Evolutionary conservation across 2,113 vertebrate genomes (phyloP), one percentile per base, ranked within the genome.

Genomic region (Ramphastos sulfuratus): DNA sequence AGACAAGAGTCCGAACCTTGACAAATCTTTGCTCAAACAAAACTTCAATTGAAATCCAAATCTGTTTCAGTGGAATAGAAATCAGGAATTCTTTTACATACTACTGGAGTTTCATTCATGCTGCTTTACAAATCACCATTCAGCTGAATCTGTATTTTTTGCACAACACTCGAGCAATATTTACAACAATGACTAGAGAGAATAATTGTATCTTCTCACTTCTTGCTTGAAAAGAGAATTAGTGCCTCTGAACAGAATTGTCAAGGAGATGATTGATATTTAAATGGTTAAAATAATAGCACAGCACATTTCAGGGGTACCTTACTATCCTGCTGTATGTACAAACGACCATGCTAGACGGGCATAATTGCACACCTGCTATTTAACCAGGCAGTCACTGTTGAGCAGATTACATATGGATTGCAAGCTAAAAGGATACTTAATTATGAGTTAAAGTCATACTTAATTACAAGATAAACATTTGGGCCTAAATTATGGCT

Each of bases 371-470:
- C 72, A 91, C 39, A 89, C 37, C 23, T 50, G 27, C 61, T 75
- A 56, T 78, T 92, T 93, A 87, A 95, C 27, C 74, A 89, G 39
- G 46, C 69, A 79, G 33, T 85, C 78, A 77, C 74, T 7, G 48
- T 91, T 85, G 88, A 92, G 73, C 61, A 70, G 80, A 94, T 83
- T 93, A 89, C 54, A 78, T 93, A 58, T 11, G 5, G 12, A 30
- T 82, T 93, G 73, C 82, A 95, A 93, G 67, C 56, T 87, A 91
- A 94, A 71, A 92, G 54, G 54, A 58, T 86, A 84, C 10, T 52
- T 96, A 94, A 94, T 95, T 89, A 90, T 42, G 63, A 89, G 52
- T 71, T 94, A 80, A 73, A 50, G 74, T 76, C 15, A 58, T 86
- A 84, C 50, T 52, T 96, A 94, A 94, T 93, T 88, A 90, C 33